These are phyloP conservation scores for Cuculus canorus DNA, from an alignment of 2,797 vertebrate genomes.

Conservation along the genomic window DNA sequence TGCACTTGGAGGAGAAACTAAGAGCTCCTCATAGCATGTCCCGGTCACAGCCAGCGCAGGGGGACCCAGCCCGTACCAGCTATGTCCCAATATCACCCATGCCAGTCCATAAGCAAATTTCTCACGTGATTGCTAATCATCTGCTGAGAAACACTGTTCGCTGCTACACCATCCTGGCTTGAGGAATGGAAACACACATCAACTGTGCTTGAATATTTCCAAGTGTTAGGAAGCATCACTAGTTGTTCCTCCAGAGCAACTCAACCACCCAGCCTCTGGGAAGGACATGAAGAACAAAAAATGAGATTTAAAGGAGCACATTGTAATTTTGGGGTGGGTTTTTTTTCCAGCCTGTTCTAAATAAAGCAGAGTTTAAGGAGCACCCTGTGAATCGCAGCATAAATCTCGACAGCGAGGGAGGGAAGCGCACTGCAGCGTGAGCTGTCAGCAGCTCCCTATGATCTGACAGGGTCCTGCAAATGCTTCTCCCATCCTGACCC, in stretches of 20 bases:
- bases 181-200: background rate
- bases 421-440: constrained; percentile 57
- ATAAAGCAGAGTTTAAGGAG: background rate
- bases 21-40: too few relatives aligned
- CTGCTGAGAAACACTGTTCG: background rate
- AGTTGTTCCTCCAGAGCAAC: background rate
- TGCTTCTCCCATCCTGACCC: constrained; percentile 81
- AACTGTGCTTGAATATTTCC: background rate
- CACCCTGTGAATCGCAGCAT: background rate
- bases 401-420: constrained; percentile 54
- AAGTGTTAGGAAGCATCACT: accelerated
- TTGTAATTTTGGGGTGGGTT: accelerated
- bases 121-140: background rate
- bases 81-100: accelerated
- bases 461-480: constrained; percentile 81
- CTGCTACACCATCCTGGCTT: accelerated
- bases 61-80: background rate
- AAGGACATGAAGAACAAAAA: background rate
- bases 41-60: background rate
- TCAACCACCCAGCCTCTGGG: too few relatives aligned
- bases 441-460: constrained; percentile 84
- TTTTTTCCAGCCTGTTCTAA: background rate
- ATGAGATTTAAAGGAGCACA: background rate
- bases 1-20: background rate
- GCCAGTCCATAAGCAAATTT: background rate